These are phyloP conservation scores for Cydia amplana DNA, from an alignment of 1,140 invertebrate genomes.

Conservation along the genomic window DNA sequence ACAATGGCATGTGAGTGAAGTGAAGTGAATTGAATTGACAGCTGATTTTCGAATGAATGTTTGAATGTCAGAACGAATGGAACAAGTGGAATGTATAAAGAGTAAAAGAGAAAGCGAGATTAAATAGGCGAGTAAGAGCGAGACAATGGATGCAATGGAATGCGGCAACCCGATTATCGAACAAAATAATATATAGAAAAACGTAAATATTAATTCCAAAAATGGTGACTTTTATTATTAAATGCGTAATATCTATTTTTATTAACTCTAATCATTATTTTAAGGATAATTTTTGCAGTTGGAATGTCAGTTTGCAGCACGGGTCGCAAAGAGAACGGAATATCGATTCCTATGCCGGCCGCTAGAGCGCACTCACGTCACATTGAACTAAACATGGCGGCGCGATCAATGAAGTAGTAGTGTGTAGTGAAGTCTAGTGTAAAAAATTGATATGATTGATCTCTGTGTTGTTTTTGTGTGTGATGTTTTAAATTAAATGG, in stretches of 20 bases:
- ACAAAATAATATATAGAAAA: not conserved
- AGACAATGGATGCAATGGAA: not conserved
- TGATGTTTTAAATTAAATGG: constrained; percentile 80
- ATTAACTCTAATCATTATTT: not conserved
- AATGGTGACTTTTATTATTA: not conserved
- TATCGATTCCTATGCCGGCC: constrained; percentile 70
- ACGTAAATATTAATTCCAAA: not conserved
- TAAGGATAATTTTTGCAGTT: not conserved
- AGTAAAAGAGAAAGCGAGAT: not conserved
- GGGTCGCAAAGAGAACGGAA: constrained; percentile 30
- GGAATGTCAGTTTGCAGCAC: constrained; percentile 1
- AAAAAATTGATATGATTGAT: constrained; percentile 79
- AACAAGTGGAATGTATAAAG: constrained; percentile 21
- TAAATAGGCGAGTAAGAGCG: not conserved
- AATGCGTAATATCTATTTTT: not conserved
- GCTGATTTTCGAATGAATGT: constrained; percentile 3
- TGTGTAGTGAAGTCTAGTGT: constrained; percentile 82
- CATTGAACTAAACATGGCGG: constrained; percentile 83
- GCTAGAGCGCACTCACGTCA: constrained; percentile 78
- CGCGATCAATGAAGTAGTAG: constrained; percentile 88
- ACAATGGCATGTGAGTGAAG: constrained; percentile 30
- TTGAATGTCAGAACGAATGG: constrained; percentile 23
- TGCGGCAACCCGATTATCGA: not conserved
- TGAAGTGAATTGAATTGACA: constrained; percentile 23
- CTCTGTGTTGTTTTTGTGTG: constrained; percentile 71